phyloP scores from a whole-genome alignment of 92 coral and sea anemone genomes.

The Porites cylindrica region DNA sequence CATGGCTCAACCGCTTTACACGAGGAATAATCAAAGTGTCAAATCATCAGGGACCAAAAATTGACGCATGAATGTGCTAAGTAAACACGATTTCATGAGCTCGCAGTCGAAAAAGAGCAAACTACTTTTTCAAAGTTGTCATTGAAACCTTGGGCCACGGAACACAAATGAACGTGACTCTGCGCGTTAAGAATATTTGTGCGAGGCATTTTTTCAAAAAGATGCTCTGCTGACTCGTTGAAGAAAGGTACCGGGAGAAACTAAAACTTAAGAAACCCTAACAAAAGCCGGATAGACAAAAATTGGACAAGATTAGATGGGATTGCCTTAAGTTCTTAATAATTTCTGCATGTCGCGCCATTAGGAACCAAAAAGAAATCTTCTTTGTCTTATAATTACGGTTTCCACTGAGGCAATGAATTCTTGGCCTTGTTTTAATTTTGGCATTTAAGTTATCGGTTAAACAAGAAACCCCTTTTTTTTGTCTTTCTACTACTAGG shows the following conservation, averaged over 20 bases:
- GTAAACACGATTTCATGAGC: no score
- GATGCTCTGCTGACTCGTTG: background rate
- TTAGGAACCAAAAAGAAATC: background rate
- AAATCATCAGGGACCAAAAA: no score
- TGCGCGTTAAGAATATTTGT: no score
- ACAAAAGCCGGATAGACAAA: background rate
- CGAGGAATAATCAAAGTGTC: no score
- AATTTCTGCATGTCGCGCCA: background rate
- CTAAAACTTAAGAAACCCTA: background rate
- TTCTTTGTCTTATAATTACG: background rate
- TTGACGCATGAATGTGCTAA: no score
- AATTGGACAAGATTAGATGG: background rate
- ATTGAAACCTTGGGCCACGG: no score
- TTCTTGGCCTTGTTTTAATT: background rate
- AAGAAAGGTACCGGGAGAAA: background rate
- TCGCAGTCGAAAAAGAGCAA: no score
- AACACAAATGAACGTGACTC: no score
- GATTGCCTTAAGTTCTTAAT: background rate
- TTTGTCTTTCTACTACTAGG: constrained; percentile 5
- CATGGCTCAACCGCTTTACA: no score
- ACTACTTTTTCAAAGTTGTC: no score
- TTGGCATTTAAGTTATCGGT: background rate
- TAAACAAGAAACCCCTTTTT: background rate
- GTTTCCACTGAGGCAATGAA: background rate
- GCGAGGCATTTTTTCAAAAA: background rate